Evolutionary conservation across 2,888 invertebrate species (phyloP), one percentile per base, ranked within the genome.

Genomic region (Leucoptera coffeella): DNA sequence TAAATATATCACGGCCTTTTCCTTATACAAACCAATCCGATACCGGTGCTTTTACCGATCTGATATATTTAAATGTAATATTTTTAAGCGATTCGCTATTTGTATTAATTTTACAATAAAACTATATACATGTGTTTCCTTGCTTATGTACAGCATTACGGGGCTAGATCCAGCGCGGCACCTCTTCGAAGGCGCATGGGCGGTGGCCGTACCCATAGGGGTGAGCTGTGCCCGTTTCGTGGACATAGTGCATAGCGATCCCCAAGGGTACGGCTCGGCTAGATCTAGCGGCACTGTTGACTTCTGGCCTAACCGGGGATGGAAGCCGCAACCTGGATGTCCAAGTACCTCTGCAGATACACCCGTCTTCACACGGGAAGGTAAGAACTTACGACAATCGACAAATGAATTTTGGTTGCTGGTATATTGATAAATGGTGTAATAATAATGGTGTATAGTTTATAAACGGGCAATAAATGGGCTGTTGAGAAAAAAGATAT

Each of bases 171-270:
- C 78, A 6, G 77, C 77, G 1, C 60, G 75, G 23, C 73, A 75
- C 0, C 43, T 73, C 3, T 77, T 74, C 38, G 77, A 77, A 35
- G 75, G 76, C 21, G 38, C 50, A 1, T 43, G 60, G 6, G 37
- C 48, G 0, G 13, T 59, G 2, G 37, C 43, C 8, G 37, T 28
- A 2, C 58, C 54, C 0, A 36, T 78, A 12, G 71, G 58, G 35
- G 55, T 64, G 9, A 58, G 57, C 0, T 74, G 76, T 40, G 78
- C 75, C 1, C 54, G 52, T 26, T 75, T 76, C 32, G 78, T 78
- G 23, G 76, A 82, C 50, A 74, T 82, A 15, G 74, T 83, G 26
- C 83, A 83, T 45, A 78, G 78, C 3, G 79, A 81, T 44, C 73
- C 77, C 7, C 74, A 75, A 34, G 52, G 69, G 12, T 77, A 76